A percentile compares a stretch with the other conserved stretches of the same genome.
Evolutionary conservation across 2,888 invertebrate species (phyloP).

Genomic region (Lissocephala sabroskyi): DNA sequence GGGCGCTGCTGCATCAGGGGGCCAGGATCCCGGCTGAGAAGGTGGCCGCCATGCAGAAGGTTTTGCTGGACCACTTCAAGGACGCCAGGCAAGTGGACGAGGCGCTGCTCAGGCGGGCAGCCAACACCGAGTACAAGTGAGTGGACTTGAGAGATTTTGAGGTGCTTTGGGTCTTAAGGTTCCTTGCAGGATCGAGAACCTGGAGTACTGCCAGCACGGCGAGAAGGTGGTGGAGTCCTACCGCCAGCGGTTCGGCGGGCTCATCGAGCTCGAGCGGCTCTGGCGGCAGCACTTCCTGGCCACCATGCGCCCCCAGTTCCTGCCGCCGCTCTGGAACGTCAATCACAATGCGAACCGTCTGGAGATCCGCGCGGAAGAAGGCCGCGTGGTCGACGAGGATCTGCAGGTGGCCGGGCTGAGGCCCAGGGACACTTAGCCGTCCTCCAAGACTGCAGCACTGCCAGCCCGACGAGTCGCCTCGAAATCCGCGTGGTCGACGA

Average conservation of each 20-base stretch:
- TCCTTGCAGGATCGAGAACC: constrained; percentile 72
- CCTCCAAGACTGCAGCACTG: too few relatives aligned
- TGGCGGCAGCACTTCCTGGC: constrained; percentile 85
- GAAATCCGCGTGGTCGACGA: constrained; percentile 73
- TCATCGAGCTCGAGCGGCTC: constrained; percentile 79
- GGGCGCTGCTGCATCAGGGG: constrained; percentile 74
- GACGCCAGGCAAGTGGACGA: constrained; percentile 71
- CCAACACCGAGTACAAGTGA: constrained; percentile 73
- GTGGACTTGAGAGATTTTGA: too few relatives aligned
- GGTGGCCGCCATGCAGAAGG: constrained; percentile 72
- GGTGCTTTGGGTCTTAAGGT: neutral
- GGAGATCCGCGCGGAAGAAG: constrained; percentile 74
- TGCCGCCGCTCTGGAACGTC: constrained; percentile 85
- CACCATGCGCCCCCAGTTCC: constrained; percentile 80
- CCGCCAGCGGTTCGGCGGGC: constrained; percentile 73
- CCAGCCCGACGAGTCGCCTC: constrained; percentile 77
- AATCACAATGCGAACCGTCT: constrained; percentile 80
- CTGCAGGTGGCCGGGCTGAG: constrained; percentile 67
- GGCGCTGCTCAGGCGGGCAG: constrained; percentile 74
- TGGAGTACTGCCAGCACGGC: constrained; percentile 75
- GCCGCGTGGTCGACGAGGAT: constrained; percentile 73
- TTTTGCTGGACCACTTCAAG: constrained; percentile 74
- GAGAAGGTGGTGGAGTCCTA: constrained; percentile 77
- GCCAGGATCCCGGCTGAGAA: constrained; percentile 75
- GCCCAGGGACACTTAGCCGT: too few relatives aligned